These are phyloP conservation scores for Panagrolaimus sp. DNA, from an alignment of 1,140 invertebrate genomes.

Conservation along the genomic window DNA sequence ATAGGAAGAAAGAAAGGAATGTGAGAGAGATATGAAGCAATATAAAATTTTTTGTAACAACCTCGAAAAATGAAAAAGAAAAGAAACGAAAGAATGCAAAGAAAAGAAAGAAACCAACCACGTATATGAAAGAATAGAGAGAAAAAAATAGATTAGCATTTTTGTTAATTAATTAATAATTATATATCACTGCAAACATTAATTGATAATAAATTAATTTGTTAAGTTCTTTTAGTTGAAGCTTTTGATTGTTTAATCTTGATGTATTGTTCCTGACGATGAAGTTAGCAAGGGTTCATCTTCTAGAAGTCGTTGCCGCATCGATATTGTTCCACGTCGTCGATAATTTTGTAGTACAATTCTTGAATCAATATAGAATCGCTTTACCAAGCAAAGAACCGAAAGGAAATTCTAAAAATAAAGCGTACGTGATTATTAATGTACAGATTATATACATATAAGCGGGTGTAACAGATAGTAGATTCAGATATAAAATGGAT, in stretches of 20 bases:
- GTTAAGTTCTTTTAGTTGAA: neutral
- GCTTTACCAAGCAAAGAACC: conserved; percentile 1
- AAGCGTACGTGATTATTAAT: neutral
- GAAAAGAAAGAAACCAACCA: neutral
- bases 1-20: too few relatives aligned
- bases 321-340: neutral
- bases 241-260: too few relatives aligned
- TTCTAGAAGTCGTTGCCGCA: neutral
- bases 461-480: too few relatives aligned
- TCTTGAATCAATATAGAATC: neutral
- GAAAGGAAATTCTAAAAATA: conserved; percentile 8
- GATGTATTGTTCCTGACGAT: too few relatives aligned
- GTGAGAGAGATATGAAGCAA: too few relatives aligned
- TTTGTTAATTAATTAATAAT: neutral
- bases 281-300: neutral
- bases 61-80: neutral
- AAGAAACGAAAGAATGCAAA: neutral
- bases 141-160: neutral
- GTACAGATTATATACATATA: too few relatives aligned
- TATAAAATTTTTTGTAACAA: neutral
- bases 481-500: too few relatives aligned
- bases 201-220: neutral
- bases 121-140: neutral
- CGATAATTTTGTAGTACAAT: neutral
- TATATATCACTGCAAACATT: conserved; percentile 2